Conservation (phyloP, 2,113 vertebrate genomes). For the Chunga burmeisteri region DNA sequence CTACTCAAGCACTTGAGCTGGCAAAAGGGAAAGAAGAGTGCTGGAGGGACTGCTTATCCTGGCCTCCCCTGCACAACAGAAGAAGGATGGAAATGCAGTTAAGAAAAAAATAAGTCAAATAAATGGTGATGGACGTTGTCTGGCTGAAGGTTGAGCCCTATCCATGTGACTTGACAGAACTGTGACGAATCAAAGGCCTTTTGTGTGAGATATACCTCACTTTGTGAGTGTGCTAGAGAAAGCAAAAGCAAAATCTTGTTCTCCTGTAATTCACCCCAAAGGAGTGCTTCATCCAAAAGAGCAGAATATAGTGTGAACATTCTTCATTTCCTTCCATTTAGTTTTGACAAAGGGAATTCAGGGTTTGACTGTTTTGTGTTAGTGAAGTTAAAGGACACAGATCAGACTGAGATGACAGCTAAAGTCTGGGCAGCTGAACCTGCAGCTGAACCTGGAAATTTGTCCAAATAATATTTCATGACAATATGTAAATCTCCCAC, state of each 20-base stretch:
- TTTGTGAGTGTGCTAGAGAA: background rate
- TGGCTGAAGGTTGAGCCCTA: background rate
- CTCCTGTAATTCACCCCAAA: background rate
- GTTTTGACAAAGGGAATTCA: background rate
- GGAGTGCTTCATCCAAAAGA: background rate
- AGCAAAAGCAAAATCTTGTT: background rate
- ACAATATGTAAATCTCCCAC: background rate
- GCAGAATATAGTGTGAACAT: background rate
- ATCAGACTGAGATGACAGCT: background rate
- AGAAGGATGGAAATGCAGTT: background rate
- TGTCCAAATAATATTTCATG: background rate
- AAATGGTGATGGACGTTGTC: background rate
- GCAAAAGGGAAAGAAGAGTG: background rate
- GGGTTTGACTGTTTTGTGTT: background rate
- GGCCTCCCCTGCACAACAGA: background rate
- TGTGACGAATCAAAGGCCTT: background rate
- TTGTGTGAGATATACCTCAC: background rate
- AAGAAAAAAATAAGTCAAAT: background rate
- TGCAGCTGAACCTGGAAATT: background rate
- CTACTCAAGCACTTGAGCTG: background rate
- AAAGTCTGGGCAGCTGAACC: background rate
- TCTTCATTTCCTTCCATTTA: background rate
- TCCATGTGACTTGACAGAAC: background rate
- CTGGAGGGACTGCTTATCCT: background rate
- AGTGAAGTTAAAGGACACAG: background rate